Evolutionary conservation across 2,113 vertebrate genomes (phyloP), one percentile per base, ranked within the genome.

Genomic region (Todiramphus saurophagus): DNA sequence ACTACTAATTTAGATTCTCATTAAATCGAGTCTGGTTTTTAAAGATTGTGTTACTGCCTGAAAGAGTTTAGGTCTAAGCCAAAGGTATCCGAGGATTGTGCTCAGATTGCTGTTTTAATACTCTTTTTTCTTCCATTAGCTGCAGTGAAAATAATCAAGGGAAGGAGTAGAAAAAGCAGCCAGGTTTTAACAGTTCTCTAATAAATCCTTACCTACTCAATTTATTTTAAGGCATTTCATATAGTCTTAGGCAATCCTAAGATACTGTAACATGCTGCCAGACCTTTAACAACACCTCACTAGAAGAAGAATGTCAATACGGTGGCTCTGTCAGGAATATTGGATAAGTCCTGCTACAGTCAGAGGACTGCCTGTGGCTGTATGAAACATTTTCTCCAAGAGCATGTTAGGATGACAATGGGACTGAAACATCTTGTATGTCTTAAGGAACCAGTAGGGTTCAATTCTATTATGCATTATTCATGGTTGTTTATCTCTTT

Each of bases 371-470:
- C 82, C 75, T 87, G 81, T 89, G 89, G 63, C 91, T 85, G 66
- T 39, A 72, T 75, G 73, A 95, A 96, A 48, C 44, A 41, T 96
- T 93, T 86, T 92, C 62, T 95, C 44, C 81, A 64, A 76, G 63
- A 85, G 53, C 28, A 10, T 58, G 17, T 58, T 87, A 37, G 53
- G 78, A 91, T 85, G 87, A 89, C 93, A 96, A 79, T 94, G 87
- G 91, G 74, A 77, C 78, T 85, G 91, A 87, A 95, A 93, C 93
- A 95, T 95, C 87, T 96, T 94, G 89, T 59, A 62, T 85, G 75
- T 94, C 78, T 95, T 95, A 94, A 90, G 94, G 87, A 94, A 85
- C 31, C 84, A 85, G 81, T 93, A 55, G 94, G 94, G 93, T 93
- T 91, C 90, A 66, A 80, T 93, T 97, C 67, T 83, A 66, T 73